These are phyloP conservation scores for Stratiomys singularior DNA, from an alignment of 2,888 invertebrate species.

Conservation along the genomic window DNA sequence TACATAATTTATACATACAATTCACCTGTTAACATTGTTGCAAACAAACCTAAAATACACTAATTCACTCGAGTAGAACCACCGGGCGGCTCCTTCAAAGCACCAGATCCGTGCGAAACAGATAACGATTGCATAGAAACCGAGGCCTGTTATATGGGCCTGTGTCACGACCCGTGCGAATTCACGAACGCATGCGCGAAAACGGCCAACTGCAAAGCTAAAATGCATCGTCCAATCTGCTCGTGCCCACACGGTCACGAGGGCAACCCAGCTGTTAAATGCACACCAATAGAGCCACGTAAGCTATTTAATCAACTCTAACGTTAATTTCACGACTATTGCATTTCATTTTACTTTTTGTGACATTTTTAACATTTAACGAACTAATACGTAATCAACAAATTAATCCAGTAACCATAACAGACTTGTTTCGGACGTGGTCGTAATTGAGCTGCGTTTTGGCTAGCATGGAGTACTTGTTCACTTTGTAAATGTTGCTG, in stretches of 20 bases:
- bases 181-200: constrained; percentile 80
- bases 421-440: too few species aligned
- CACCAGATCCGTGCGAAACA: constrained; percentile 82
- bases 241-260: constrained; percentile 82
- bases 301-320: constrained; percentile 65
- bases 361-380: constrained; percentile 46
- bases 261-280: constrained; percentile 84
- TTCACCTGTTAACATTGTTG: background rate
- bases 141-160: constrained; percentile 84
- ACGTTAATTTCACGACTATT: background rate
- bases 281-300: constrained; percentile 80
- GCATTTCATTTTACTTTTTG: background rate
- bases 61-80: constrained; percentile 69
- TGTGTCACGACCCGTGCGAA: constrained; percentile 86
- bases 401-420: background rate
- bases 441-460: too few species aligned
- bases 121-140: constrained; percentile 85
- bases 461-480: too few species aligned
- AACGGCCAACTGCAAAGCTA: constrained; percentile 81
- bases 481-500: too few species aligned
- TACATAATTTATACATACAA: background rate
- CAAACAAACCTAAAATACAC: constrained; percentile 16
- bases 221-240: constrained; percentile 86
- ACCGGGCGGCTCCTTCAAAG: constrained; percentile 75
- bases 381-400: constrained; percentile 32